Evolutionary conservation across 2,797 vertebrate genomes (phyloP), one percentile per base, ranked within the genome.

Genomic region (Rhabdomys pumilio): DNA sequence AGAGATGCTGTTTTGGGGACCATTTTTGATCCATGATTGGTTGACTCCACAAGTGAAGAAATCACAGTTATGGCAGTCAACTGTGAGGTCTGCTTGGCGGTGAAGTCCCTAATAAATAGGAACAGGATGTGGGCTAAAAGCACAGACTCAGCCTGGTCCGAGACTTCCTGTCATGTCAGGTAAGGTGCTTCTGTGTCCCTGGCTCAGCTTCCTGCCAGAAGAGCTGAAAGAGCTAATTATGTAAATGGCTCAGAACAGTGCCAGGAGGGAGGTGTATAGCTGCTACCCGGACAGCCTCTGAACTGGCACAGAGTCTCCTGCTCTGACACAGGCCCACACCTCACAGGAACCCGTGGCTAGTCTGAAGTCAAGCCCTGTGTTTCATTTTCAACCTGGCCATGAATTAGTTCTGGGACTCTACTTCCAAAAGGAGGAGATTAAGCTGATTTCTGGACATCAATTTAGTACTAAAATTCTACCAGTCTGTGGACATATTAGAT

Each of bases 191-290:
- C 24, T 14, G 47, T 47, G 50, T 91, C 91, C 91, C 57, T 87
- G 80, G 31, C n/a, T 96, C 44, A 55, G 38, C 55, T 50, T 41
- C 87, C 41, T 67, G 55, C 1, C 13, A 29, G 83, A 57, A 77
- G 69, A 82, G 91, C 67, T 76, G 63, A 53, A 84, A 87, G 50
- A 77, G 50, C 53, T 63, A 75, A 92, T 96, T 61, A 92, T 50
- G 24, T n/a, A 82, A 94, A 84, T 38, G 10, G 29, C 55, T 91
- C 55, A 38, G 14, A 90, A 69, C 3, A 69, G 22, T 26, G 73
- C 44, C 84, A 75, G 53, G 81, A 61, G 69, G n/a, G 38, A 81
- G 65, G 53, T 41, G 47, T 4, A 53, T 4, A 34, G 2, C 31
- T 50, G 31, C 69, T 41, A 3, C 50, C 29, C 24, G 20, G 47